Evolutionary conservation across 2,113 vertebrate species (phyloP), one percentile per base, ranked within the genome.

Genomic region (Corydoras maculifer): DNA sequence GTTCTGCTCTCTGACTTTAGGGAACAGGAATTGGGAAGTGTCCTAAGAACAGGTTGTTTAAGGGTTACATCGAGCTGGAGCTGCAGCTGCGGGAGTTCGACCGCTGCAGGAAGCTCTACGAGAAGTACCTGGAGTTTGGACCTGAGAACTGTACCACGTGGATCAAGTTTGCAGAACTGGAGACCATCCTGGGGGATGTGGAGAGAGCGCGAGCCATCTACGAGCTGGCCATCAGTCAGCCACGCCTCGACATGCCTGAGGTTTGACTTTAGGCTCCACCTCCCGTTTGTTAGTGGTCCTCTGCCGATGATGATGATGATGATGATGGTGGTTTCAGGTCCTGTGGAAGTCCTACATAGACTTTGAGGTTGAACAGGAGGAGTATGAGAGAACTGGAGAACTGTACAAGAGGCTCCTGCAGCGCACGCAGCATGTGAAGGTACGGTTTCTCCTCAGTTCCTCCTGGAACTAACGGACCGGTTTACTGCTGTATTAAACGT

Each of bases 271-370:
- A 43, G 13, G 54, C 54, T 15, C 54, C 6, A n/a, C 54, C n/a
- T 15, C 54, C 54, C 2, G 51, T 53, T 2, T 53, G 2, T 10
- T 10, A 53, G 5, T 12, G 9, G 13, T 53, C 51, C 3, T 53
- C 9, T 53, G 51, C 9, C 5, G 13, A 3, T 53, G 51, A 53
- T 10, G 13, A 10, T 57, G 5, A 7, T 57, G 54, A 57, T 57
- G 12, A 1, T 57, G 54, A 12, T 57, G 6, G 3, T 7, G 13
- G 13, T 57, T 57, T 14, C 54, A 99, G 97, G 95, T 99, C 60
- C 90, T 98, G 71, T 99, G 96, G 97, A 99, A 99, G 80, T 97
- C 97, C 29, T 98, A 98, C 70, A 98, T 98, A 70, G 97, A 99
- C 82, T 98, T 95, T 84, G 95, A 99, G 87, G 96, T 97, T 4